Evolutionary conservation across 2,888 invertebrate species (phyloP), one percentile per base, ranked within the genome.

Genomic region (Ophion ellenae): DNA sequence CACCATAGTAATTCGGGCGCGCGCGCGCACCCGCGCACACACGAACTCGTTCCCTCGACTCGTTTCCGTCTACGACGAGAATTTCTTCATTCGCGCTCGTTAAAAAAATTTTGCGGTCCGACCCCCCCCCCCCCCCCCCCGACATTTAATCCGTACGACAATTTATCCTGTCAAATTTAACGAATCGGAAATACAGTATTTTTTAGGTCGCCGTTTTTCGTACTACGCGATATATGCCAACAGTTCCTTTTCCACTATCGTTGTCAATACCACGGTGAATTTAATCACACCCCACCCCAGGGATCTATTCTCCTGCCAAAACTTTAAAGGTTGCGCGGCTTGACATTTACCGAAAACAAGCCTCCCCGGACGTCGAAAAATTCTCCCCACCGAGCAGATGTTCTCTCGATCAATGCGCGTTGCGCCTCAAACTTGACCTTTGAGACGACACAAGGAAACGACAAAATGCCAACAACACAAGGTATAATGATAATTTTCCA

Each of bases 211-310:
- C 0, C 7, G 40, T 40, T 40, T 40, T 40, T 40, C 40, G 40
- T 40, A 9, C 40, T 9, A 40, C 40, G 40, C 40, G 40, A 40
- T 40, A 40, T 40, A 40, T 9, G 40, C 40, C 40, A 20, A 47
- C 17, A 59, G 36, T 59, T n/a, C 32, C 17, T 74, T 61, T 40
- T 20, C 5, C 61, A n/a, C 53, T 20, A 45, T 20, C 45, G 61
- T 36, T 36, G 24, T 32, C 71, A 57, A 36, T 28, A 66, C 59
- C 79, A 32, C 24, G 40, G 80, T 86, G 88, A 84, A 91, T 91
- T 91, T 91, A 90, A 91, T 91, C 91, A 90, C 91, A 89, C 88
- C 64, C 86, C 89, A 90, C 91, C 90, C 86, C 86, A 89, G 91
- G 91, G 87, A 81, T 82, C 74, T 77, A 71, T 24, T n/a, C 53